Evolutionary conservation across 92 coral and sea anemone genomes (phyloP).

Genomic region (Heliopora coerulea): DNA sequence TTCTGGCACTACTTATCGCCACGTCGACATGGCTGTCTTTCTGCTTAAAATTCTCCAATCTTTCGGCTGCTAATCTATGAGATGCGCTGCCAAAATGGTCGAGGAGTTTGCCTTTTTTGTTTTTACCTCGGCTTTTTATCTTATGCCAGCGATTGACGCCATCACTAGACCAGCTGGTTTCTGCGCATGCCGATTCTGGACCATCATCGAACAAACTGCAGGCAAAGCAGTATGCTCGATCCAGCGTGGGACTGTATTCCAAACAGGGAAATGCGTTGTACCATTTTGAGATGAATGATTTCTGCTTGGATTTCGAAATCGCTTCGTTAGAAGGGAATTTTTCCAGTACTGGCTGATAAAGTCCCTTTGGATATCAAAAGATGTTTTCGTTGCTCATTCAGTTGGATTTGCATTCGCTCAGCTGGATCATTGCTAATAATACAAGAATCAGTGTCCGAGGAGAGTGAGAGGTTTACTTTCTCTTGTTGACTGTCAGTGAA

Average conservation of each 20-base stretch:
- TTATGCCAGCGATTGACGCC: conserved; percentile 4
- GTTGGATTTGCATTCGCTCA: conserved; percentile 18
- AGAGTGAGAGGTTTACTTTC: too few relatives aligned
- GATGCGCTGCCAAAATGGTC: background rate
- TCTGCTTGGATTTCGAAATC: conserved; percentile 5
- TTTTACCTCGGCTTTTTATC: background rate
- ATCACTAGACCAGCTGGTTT: background rate
- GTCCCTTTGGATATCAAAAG: conserved; percentile 1
- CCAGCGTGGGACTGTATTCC: conserved; percentile 1
- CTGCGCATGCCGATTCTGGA: background rate
- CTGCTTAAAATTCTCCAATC: background rate
- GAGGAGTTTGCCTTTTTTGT: background rate
- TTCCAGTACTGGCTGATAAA: background rate
- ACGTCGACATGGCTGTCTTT: background rate
- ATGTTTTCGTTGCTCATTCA: conserved; percentile 23
- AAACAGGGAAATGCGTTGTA: background rate
- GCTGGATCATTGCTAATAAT: too few relatives aligned
- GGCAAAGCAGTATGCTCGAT: conserved; percentile 12
- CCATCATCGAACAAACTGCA: background rate
- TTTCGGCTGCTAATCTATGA: background rate
- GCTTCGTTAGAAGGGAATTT: background rate
- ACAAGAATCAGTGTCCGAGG: too few relatives aligned
- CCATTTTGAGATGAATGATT: conserved; percentile 2
- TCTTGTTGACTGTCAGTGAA: too few relatives aligned
- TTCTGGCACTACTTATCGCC: background rate